Base-by-base conservation (phyloP, 2,113 vertebrate genomes). In the Tyrannus savana region DNA sequence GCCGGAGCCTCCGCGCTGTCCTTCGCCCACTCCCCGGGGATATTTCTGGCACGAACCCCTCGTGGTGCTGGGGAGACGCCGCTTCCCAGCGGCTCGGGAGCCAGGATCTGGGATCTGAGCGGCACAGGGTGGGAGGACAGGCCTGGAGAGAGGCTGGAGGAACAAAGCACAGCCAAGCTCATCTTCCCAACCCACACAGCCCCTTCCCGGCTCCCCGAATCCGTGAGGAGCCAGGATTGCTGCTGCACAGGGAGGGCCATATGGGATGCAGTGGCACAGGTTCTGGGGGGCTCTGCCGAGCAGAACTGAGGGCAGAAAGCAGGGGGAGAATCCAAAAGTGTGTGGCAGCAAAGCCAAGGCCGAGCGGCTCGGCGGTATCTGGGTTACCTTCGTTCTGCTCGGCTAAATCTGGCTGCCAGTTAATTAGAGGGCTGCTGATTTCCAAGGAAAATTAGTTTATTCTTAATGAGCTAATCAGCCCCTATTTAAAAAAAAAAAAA, bases 311-410 rank as follows among this genome's bases (percentile, higher is more conserved):
- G 72, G 75, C 22, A 75, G 58, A 80, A 62, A 47, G 19, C 71
- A 25, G 68, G 47, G 27, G 60, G 50, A 55, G 21, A 58, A 28
- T 62, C 79, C 87, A 41, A 76, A 80, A 44, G 52, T 31, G 53
- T n/a, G 81, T 37, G 81, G 95, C 64, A 31, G 81, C 84, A 25
- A 93, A 94, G 84, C 88, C 93, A 88, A 41, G 47, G 53, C 58
- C 30, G 86, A 68, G 58, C 7, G 72, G 93, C 81, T 80, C 81
- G 7, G 59, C 52, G 2, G 94, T 95, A 84, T 95, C 97, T 91
- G 87, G 96, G 95, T 96, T 92, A 96, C 96, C 82, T 95, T 83
- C 81, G 91, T 93, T 42, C 80, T 24, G 69, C 47, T 44, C 68
- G 3, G 93, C 96, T 97, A 96, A 96, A 96, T 95, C 82, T 16